Evolutionary conservation across 2,797 vertebrate genomes (phyloP).

Genomic region (Dipus sagitta): DNA sequence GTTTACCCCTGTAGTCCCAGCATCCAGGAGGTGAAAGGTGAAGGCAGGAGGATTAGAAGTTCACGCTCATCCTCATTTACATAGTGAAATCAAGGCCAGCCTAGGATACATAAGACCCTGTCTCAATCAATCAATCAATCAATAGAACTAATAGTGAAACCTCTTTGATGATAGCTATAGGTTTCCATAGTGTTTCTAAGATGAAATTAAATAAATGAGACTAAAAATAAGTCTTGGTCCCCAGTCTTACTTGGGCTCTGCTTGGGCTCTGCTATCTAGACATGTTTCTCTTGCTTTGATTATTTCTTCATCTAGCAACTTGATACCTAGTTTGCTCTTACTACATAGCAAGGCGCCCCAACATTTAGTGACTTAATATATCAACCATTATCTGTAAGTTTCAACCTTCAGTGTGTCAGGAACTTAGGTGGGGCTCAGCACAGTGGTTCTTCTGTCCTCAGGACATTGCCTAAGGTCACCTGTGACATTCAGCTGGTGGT

Average conservation of each 20-base stretch:
- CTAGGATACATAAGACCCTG: not conserved
- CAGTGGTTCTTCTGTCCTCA: not conserved
- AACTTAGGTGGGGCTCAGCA: not conserved
- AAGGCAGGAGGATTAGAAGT: not conserved
- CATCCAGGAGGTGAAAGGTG: not conserved
- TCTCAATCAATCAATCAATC: not conserved
- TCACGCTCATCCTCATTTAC: not conserved
- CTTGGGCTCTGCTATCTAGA: not conserved
- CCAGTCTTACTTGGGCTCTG: not conserved
- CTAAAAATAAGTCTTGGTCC: not conserved
- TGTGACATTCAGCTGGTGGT: not conserved
- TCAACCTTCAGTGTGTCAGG: not conserved
- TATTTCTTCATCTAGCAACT: not conserved
- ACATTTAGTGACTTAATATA: slow-evolving; percentile 3
- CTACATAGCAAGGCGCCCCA: not conserved
- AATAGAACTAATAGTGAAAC: not conserved
- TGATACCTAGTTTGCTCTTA: not conserved
- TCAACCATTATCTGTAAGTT: not conserved
- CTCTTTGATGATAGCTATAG: not conserved
- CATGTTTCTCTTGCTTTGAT: not conserved
- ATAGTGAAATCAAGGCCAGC: not conserved
- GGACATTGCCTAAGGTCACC: not conserved
- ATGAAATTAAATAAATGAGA: not conserved
- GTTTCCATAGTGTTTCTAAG: not conserved
- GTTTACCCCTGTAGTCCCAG: not conserved